Base-by-base conservation (phyloP, 2,888 invertebrate genomes). In the Celastrina argiolus region DNA sequence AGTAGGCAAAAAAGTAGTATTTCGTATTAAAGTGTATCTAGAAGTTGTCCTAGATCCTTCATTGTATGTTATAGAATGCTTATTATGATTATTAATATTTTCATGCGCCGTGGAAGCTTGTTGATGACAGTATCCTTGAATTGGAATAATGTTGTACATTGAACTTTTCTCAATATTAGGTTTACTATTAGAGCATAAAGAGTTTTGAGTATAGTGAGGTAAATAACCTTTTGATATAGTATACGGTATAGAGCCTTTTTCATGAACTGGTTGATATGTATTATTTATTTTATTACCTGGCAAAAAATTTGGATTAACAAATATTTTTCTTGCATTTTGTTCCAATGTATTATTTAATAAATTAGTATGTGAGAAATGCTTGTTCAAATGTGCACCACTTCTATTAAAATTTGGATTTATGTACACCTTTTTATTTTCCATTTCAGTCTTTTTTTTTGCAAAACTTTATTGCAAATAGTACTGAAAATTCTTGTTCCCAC, bases 401-500 rank as follows among this genome's bases (percentile, higher is more conserved):
- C 76, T 81, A 68, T 82, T 85, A 70, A 89, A 91, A 78, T 89
- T 85, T 7, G 90, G 90, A 73, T 91, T 91, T 22, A 91, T 79
- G 69, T 86, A 88, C 12, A 89, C 88, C 74, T 75, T 89, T 66
- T 76, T 81, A 71, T 71, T 68, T 36, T 74, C 77, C 71, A 74
- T 76, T 36, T 58, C 31, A 18, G 10, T 18, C 12, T n/a, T 58
- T 69, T 34, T n/a, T 58, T 69, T 34, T 68, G 56, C 45, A 73
- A 75, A 74, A 80, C 74, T 81, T 81, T 73, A 76, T 31, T 69
- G 66, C 34, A 78, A 73, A 63, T 77, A 78, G 84, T 94, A 95
- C 72, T 87, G 91, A 84, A 93, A 96, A 68, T 92, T 80, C 88
- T 94, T 96, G 81, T 96, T 96, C 63, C 96, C 96, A 77, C 93